phyloP scores from a whole-genome alignment of 1,140 invertebrate species.

The Drosophila busckii region DNA sequence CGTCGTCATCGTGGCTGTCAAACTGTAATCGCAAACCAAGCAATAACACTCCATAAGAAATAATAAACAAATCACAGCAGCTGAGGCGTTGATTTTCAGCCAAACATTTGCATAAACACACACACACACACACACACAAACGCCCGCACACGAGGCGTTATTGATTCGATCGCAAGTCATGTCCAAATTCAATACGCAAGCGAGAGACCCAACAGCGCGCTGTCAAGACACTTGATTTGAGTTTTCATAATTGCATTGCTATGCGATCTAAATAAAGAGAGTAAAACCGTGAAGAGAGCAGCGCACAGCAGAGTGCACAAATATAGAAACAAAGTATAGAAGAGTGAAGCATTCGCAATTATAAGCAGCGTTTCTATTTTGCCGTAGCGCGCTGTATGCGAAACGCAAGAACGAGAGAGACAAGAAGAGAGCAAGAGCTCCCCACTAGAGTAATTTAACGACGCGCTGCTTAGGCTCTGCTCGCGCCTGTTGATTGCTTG shows the following conservation, averaged over 20 bases:
- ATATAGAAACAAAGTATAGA: not conserved
- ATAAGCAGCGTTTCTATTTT: not conserved
- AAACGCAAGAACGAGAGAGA: constrained; percentile 7
- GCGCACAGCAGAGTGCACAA: constrained; percentile 7
- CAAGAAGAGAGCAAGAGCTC: not conserved
- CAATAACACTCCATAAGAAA: constrained; percentile 70
- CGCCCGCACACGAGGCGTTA: constrained; percentile 61
- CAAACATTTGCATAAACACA: constrained; percentile 37
- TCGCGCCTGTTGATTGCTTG: constrained; percentile 68
- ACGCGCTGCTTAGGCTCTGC: constrained; percentile 9
- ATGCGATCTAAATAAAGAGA: too few relatives aligned
- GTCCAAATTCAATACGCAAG: constrained; percentile 35
- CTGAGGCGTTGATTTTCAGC: constrained; percentile 28
- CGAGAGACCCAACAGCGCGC: constrained; percentile 33
- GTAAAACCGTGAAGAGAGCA: constrained; percentile 21
- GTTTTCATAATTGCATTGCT: constrained; percentile 65
- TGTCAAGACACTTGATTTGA: constrained; percentile 63
- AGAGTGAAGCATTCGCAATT: not conserved
- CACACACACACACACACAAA: constrained; percentile 7
- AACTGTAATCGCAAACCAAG: constrained; percentile 58
- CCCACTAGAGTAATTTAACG: not conserved
- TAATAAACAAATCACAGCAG: constrained; percentile 71
- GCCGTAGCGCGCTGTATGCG: constrained; percentile 19
- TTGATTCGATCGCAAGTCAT: constrained; percentile 61
- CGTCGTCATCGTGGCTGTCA: constrained; percentile 19